Evolutionary conservation across 1,140 invertebrate genomes (phyloP), one percentile per base, ranked within the genome.

Genomic region (Drosophila nannoptera): DNA sequence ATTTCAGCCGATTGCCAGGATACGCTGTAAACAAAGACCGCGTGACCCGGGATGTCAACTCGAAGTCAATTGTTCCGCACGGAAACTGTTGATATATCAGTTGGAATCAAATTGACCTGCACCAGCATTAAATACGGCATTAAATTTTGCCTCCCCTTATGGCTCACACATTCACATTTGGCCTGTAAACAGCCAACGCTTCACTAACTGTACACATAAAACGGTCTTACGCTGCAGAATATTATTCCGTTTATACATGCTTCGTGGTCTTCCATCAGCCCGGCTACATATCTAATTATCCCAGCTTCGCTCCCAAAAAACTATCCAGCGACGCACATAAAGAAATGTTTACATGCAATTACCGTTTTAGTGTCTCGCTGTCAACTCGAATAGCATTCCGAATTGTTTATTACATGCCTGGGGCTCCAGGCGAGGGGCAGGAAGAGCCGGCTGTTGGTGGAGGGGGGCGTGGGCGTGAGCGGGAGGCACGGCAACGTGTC

Each of bases 281-380:
- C 31, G 11, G 0, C 45, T 7, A 45, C 64, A 56, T 11, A 58
- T 56, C 61, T 65, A 65, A 69, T 69, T 69, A 65, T 66, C 62
- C 36, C 7, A 7, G 33, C 29, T 8, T 14, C 35, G 9, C 40
- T 35, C 22, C 45, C 11, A 43, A 22, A 29, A 40, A 50, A 7
- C 4, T 14, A 55, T 54, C 32, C 14, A 46, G 50, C 11, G 22
- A 49, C 33, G 43, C 67, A 64, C 52, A 64, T 65, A 69, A 69
- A 69, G 68, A 70, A 70, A 84, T 83, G 80, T 83, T 83, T 83
- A 83, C 80, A 76, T 84, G 80, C 80, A 84, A 83, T 83, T 84
- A 83, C 80, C 69, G 76, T 76, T 76, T 76, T 73, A 83, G 68
- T 80, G 81, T 84, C 66, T 32, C 75, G 64, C 75, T 84, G 78